Percentiles rank a stretch among this genome's conserved stretches.
These are phyloP conservation scores for Scaptodrosophila lebanonensis DNA, from an alignment of 1,140 invertebrate genomes.

Conservation along the genomic window DNA sequence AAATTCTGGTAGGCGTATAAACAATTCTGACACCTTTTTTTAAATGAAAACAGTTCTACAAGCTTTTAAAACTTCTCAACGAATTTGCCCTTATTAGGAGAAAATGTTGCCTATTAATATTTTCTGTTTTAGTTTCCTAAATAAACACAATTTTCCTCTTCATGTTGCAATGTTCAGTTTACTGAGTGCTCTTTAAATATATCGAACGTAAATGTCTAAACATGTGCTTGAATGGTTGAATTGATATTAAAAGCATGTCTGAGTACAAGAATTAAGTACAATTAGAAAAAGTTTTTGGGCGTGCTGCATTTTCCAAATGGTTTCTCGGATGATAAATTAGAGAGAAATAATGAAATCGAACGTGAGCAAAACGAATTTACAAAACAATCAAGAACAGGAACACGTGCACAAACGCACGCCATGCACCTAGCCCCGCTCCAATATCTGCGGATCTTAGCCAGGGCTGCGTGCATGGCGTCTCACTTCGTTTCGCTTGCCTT, in stretches of 20 bases:
- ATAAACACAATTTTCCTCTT: conserved; percentile 13
- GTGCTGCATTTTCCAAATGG: conserved; percentile 54
- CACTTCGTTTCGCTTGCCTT: conserved; percentile 73
- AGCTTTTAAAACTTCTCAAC: too few relatives aligned
- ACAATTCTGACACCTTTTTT: too few relatives aligned
- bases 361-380: conserved; percentile 78
- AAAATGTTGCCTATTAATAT: too few relatives aligned
- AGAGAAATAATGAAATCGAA: conserved; percentile 65
- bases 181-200: too few relatives aligned
- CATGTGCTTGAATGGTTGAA: conserved; percentile 7
- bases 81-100: too few relatives aligned
- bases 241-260: conserved; percentile 4
- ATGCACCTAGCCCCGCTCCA: conserved; percentile 8
- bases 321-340: conserved; percentile 25
- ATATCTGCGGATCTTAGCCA: not conserved
- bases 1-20: too few relatives aligned
- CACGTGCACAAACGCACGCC: conserved; percentile 64
- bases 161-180: too few relatives aligned
- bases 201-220: conserved; percentile 3
- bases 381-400: conserved; percentile 66
- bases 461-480: conserved; percentile 31
- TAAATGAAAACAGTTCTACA: too few relatives aligned
- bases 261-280: conserved; percentile 20
- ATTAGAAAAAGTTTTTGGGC: conserved; percentile 24
- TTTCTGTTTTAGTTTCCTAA: conserved; percentile 1